Conservation (phyloP, 2,888 invertebrate genomes). For the Trichogramma evanescens region DNA sequence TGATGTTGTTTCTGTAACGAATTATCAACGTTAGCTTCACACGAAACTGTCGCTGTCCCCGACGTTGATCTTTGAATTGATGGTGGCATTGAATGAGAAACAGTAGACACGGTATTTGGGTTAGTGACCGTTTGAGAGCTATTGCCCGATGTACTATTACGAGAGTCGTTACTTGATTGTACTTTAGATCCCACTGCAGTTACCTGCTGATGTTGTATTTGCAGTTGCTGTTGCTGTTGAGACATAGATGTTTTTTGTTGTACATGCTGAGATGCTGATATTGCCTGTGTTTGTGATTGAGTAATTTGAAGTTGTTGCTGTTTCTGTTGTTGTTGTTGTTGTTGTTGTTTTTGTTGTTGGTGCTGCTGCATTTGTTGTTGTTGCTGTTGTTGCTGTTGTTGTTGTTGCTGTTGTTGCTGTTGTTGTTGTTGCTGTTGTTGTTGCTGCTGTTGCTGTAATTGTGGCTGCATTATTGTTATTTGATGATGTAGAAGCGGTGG, state of each 20-base stretch:
- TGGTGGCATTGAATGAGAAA: slow-evolving; percentile 15
- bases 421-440: slow-evolving; percentile 19
- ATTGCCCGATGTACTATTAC: not conserved
- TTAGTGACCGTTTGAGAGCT: slow-evolving; percentile 5
- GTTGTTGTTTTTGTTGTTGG: slow-evolving; percentile 37
- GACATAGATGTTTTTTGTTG: not conserved
- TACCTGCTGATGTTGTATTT: slow-evolving; percentile 30
- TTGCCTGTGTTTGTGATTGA: not conserved
- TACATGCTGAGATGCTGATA: not conserved
- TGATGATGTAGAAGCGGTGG: slow-evolving; percentile 14
- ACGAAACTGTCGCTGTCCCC: not conserved
- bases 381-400: slow-evolving; percentile 17
- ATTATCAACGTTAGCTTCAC: slow-evolving; percentile 2
- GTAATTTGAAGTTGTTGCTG: not conserved
- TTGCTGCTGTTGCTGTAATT: slow-evolving; percentile 20
- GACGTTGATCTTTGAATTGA: slow-evolving; percentile 14
- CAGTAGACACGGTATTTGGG: not conserved
- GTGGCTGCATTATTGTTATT: slow-evolving; percentile 27
- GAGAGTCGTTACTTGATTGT: not conserved
- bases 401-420: slow-evolving; percentile 29
- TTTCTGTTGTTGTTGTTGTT: not conserved
- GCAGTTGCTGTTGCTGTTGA: slow-evolving; percentile 10
- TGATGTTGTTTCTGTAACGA: slow-evolving; percentile 33
- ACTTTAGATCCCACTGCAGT: not conserved
- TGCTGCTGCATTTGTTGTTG: slow-evolving; percentile 22